Percentiles rank a stretch among this genome's conserved stretches.
These are phyloP conservation scores for Dasyornis broadbenti DNA, from an alignment of 2,113 vertebrate species.

Conservation along the genomic window DNA sequence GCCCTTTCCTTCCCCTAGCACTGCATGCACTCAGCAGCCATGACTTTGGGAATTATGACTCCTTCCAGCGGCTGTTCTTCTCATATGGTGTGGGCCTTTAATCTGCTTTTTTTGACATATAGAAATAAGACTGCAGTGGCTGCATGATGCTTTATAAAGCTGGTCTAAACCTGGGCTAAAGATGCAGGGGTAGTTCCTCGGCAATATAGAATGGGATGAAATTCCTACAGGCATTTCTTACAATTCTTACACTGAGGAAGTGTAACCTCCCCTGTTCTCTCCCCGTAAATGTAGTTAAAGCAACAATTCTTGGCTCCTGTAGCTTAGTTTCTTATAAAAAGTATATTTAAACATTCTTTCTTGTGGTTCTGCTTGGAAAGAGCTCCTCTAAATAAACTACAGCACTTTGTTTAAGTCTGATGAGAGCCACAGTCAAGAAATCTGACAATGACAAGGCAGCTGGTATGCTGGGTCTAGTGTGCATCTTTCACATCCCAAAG, in stretches of 20 bases:
- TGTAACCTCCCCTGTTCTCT: neutral
- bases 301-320: neutral
- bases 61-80: neutral
- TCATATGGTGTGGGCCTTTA: neutral
- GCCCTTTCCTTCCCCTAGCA: neutral
- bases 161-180: neutral
- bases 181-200: neutral
- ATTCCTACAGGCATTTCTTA: neutral
- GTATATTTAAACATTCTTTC: neutral
- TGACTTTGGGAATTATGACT: neutral
- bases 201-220: neutral
- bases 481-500: neutral
- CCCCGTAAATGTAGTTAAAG: neutral
- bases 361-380: neutral
- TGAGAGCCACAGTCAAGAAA: neutral
- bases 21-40: neutral
- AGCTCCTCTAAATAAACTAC: neutral
- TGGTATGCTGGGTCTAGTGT: neutral
- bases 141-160: neutral
- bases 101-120: neutral
- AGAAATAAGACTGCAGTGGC: neutral
- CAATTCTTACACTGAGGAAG: neutral
- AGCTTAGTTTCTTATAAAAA: neutral
- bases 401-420: neutral
- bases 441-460: neutral